A percentile compares a stretch with the other conserved stretches of the same genome.
These are phyloP conservation scores for Ypsolopha sequella DNA, from an alignment of 2,888 invertebrate species.

Conservation along the genomic window DNA sequence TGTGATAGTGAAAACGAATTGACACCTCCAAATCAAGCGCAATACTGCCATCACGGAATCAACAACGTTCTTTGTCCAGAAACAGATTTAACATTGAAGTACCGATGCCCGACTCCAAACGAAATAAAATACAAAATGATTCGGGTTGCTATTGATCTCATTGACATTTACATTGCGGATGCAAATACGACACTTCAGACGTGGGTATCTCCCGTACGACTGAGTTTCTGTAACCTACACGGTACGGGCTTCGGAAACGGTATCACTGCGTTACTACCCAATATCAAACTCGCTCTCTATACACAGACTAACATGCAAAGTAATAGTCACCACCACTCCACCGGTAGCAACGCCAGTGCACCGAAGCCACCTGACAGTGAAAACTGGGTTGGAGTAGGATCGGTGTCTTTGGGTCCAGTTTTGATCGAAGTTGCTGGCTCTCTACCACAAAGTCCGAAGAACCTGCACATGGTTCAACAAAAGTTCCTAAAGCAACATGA, in stretches of 20 bases:
- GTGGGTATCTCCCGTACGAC: conserved; percentile 89
- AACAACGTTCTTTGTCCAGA: conserved; percentile 77
- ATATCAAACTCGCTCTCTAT: conserved; percentile 73
- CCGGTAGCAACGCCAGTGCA: conserved; percentile 55
- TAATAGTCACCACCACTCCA: conserved; percentile 64
- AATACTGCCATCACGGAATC: conserved; percentile 84
- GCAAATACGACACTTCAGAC: conserved; percentile 87
- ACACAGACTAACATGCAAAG: conserved; percentile 76
- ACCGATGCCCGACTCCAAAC: conserved; percentile 82
- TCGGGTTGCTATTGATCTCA: conserved; percentile 86
- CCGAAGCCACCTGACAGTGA: conserved; percentile 50
- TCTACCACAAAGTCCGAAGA: conserved; percentile 81
- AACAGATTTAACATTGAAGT: conserved; percentile 77
- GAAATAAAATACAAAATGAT: conserved; percentile 96
- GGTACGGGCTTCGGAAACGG: conserved; percentile 92
- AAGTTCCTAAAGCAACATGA: conserved; percentile 88
- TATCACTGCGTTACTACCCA: conserved; percentile 86
- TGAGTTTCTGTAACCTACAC: conserved; percentile 95
- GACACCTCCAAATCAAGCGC: conserved; percentile 83
- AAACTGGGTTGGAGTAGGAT: conserved; percentile 94
- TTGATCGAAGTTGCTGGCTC: conserved; percentile 91
- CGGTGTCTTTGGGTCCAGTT: conserved; percentile 90
- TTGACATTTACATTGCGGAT: conserved; percentile 94
- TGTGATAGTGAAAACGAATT: conserved; percentile 92
- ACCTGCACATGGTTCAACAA: conserved; percentile 83